phyloP scores from a whole-genome alignment of 2,113 vertebrate genomes.

The Microcebus ravelobensis region DNA sequence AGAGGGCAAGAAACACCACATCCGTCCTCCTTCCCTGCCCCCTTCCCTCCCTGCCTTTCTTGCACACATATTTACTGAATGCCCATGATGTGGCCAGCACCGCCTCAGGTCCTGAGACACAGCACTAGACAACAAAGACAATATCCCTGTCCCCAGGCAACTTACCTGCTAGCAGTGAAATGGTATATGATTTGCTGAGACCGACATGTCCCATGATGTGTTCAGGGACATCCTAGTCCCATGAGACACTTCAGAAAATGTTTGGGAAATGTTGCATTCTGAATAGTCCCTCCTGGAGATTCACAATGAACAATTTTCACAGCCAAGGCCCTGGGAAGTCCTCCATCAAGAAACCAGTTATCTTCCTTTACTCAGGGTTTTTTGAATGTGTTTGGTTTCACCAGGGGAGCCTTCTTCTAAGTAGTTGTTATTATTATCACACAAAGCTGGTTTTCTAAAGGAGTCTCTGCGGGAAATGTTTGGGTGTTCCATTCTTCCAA shows the following conservation, averaged over 20 bases:
- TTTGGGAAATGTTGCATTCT: not conserved
- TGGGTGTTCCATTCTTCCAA: conserved; percentile 19
- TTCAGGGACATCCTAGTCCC: not conserved
- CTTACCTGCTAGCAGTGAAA: not conserved
- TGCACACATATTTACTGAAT: not conserved
- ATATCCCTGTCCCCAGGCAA: not conserved
- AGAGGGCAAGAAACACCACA: not conserved
- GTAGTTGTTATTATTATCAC: conserved; percentile 52
- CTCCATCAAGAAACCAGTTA: conserved; percentile 48
- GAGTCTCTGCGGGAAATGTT: conserved; percentile 33
- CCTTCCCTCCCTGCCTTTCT: not conserved
- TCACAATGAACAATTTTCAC: conserved; percentile 31
- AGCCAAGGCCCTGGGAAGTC: conserved; percentile 19
- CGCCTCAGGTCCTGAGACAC: not conserved
- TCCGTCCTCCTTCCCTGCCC: not conserved
- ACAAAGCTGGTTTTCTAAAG: conserved; percentile 54
- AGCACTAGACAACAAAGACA: not conserved
- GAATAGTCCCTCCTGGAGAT: not conserved
- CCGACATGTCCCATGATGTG: not conserved
- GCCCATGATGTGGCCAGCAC: not conserved
- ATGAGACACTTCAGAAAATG: not conserved
- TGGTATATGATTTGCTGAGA: not conserved
- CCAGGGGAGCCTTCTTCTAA: conserved; percentile 32
- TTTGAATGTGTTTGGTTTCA: conserved; percentile 49
- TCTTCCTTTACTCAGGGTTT: conserved; percentile 52